Percentiles rank a stretch among this genome's conserved stretches.
phyloP scores from a whole-genome alignment of 92 coral and sea anemone genomes.

The Parazoanthus atlanticus region DNA sequence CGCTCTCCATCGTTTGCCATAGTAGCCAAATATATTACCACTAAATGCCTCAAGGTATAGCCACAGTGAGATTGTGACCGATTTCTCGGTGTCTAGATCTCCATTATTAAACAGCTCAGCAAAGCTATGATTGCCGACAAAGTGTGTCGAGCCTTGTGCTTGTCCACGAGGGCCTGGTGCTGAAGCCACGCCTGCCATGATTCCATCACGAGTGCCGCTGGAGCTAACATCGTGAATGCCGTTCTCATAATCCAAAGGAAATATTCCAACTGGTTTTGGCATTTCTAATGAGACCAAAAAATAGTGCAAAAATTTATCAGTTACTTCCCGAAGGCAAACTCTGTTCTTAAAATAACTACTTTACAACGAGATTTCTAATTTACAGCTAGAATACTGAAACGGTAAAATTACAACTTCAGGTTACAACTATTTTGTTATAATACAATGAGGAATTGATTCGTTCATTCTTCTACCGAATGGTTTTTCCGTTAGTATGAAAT shows the following conservation, averaged over 20 bases:
- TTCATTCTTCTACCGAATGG: too few species aligned
- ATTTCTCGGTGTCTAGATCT: background rate
- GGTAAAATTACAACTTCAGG: too few species aligned
- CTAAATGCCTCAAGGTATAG: slow-evolving; percentile 16
- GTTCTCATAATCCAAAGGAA: slow-evolving; percentile 16
- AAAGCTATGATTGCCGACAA: background rate
- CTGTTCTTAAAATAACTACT: too few species aligned
- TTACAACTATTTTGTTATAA: background rate
- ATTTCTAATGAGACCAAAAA: background rate
- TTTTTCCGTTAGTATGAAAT: too few species aligned
- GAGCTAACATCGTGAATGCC: background rate
- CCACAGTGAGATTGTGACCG: slow-evolving; percentile 23
- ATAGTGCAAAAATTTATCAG: background rate
- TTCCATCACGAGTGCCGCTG: background rate
- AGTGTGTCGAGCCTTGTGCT: background rate
- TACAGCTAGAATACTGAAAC: background rate
- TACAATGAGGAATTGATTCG: too few species aligned
- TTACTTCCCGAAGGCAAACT: background rate
- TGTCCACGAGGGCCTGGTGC: slow-evolving; percentile 21
- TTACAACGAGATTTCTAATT: background rate
- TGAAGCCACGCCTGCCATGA: background rate
- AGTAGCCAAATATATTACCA: slow-evolving; percentile 21
- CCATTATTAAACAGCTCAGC: background rate
- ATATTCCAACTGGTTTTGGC: slow-evolving; percentile 2
- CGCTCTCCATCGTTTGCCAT: background rate